These are phyloP conservation scores for Ceratothoa steindachneri DNA, from an alignment of 2,888 invertebrate species.

Conservation along the genomic window DNA sequence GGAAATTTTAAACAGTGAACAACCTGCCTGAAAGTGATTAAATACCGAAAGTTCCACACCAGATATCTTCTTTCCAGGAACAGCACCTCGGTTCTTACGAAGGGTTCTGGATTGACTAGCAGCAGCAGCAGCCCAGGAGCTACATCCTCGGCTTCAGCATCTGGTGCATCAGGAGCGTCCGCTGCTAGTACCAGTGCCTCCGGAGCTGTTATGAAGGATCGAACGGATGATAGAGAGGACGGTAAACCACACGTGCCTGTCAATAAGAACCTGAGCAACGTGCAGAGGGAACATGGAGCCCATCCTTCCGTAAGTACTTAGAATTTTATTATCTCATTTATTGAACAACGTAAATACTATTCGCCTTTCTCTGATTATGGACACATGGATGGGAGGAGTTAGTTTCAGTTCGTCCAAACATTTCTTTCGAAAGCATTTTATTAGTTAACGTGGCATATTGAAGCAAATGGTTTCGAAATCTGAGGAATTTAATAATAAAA, in stretches of 20 bases:
- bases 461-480: too few relatives aligned
- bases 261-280: constrained; percentile 45
- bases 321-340: neutral
- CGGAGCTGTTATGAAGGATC: constrained; percentile 4
- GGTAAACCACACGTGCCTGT: constrained; percentile 31
- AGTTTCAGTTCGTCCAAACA: too few relatives aligned
- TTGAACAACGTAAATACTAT: too few relatives aligned
- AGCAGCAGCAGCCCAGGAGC: neutral
- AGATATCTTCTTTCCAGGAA: neutral
- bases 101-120: neutral
- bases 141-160: neutral
- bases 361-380: too few relatives aligned
- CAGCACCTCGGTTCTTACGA: neutral
- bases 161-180: neutral
- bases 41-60: too few relatives aligned
- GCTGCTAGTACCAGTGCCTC: neutral
- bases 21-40: too few relatives aligned
- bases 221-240: constrained; percentile 21
- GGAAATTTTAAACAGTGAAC: too few relatives aligned
- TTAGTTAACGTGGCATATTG: too few relatives aligned
- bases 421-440: too few relatives aligned
- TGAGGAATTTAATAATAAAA: too few relatives aligned
- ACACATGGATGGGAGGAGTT: too few relatives aligned
- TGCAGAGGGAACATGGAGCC: constrained; percentile 40
- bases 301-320: constrained; percentile 44